Base-by-base conservation (phyloP, 2,888 invertebrate genomes). In the Charanyca ferruginea region DNA sequence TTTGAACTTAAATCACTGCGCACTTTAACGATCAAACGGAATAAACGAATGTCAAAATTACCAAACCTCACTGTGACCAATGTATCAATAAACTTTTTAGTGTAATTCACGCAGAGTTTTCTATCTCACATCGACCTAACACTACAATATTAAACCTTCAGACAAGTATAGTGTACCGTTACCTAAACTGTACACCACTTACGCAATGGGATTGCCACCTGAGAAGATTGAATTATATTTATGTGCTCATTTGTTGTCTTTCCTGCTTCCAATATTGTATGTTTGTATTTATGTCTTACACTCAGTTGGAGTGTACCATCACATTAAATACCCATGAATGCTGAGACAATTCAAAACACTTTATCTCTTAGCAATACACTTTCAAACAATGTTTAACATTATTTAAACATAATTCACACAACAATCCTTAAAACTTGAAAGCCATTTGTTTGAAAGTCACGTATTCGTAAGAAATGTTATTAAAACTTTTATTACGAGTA, bases 401-500 rank as follows among this genome's bases (percentile, higher is more conserved):
- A 77, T 51, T 51, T 32, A 69, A 52, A 69, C 59, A 54, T 62
- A 68, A 81, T 81, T 72, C 75, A 75, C 64, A 55, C 41, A 59
- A 57, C 44, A 65, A 42, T 64, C 42, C 54, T 78, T 77, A 63
- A 65, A 78, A 81, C 71, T 74, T 57, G 22, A 47, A 52, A 49
- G 47, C 47, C 73, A 65, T 75, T 81, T 72, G 62, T 72, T 65
- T 35, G 51, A 38, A 45, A 65, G 62, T 69, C 71, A 66, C 64
- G 64, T 71, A 68, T 68, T 79, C 53, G 51, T 51, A 67, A 64
- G 77, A 74, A 74, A 77, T 69, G 58, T 77, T 72, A 74, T 80
- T 80, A 79, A 69, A 78, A 76, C 66, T 78, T 83, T 83, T 69
- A 69, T 74, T 71, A 60, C 53, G 48, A 53, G 44, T n/a, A 77